Evolutionary conservation across 2,888 invertebrate genomes (phyloP).

Genomic region (Gasteruption jaculator): DNA sequence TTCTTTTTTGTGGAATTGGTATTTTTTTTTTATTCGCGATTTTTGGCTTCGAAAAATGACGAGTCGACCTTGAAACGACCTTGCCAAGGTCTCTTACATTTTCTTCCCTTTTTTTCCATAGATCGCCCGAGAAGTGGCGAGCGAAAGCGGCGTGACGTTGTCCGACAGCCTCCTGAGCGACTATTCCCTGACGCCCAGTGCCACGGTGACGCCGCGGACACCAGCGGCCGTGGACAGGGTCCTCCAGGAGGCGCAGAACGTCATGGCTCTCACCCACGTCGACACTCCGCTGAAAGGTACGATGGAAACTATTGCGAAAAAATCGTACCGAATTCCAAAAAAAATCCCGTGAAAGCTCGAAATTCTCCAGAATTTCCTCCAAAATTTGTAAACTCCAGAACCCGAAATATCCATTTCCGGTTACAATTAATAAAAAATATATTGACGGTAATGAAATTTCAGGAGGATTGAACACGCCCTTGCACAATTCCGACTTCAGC

Average conservation of each 20-base stretch:
- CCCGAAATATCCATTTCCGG: too few species aligned
- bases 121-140: slow-evolving; percentile 81
- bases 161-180: slow-evolving; percentile 87
- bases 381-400: too few species aligned
- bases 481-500: slow-evolving; percentile 85
- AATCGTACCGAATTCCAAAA: not conserved
- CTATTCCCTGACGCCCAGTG: slow-evolving; percentile 72
- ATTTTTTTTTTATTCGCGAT: not conserved
- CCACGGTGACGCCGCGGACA: slow-evolving; percentile 74
- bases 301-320: not conserved
- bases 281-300: slow-evolving; percentile 89
- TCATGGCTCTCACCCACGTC: slow-evolving; percentile 96
- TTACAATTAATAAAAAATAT: too few species aligned
- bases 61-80: too few species aligned
- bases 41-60: too few species aligned
- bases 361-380: too few species aligned
- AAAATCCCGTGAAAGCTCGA: too few species aligned
- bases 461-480: slow-evolving; percentile 90
- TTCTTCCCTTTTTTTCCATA: slow-evolving; percentile 15
- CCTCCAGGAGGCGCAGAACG: slow-evolving; percentile 94
- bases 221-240: slow-evolving; percentile 81
- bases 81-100: too few species aligned
- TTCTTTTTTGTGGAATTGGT: too few species aligned
- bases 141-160: slow-evolving; percentile 70
- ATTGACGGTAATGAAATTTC: too few species aligned